These are phyloP conservation scores for Atopsyche davidsoni DNA, from an alignment of 1,140 invertebrate species.

Conservation along the genomic window DNA sequence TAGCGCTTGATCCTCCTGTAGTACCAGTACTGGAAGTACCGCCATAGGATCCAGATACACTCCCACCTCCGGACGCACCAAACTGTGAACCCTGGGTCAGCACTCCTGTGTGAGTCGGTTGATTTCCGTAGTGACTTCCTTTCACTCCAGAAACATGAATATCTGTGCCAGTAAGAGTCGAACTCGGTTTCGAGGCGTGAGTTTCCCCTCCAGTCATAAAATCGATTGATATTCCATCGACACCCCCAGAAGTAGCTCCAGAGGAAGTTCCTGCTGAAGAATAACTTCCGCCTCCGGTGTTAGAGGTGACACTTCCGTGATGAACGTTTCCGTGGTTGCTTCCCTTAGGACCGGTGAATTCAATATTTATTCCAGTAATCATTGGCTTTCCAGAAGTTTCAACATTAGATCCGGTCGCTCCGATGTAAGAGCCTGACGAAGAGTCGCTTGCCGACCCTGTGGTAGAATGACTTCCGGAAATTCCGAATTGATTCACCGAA, in stretches of 20 bases:
- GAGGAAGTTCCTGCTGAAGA: background rate
- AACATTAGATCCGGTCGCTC: background rate
- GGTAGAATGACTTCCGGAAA: no score
- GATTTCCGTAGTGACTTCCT: background rate
- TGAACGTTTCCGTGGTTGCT: background rate
- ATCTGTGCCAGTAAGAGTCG: background rate
- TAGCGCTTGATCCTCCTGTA: slow-evolving; percentile 6
- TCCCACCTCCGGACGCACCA: slow-evolving; percentile 3
- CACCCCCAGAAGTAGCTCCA: background rate
- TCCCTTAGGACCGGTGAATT: background rate
- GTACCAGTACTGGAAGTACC: slow-evolving; percentile 2
- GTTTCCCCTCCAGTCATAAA: background rate
- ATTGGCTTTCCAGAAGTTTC: background rate
- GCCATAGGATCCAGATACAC: slow-evolving; percentile 2
- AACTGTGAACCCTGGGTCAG: background rate
- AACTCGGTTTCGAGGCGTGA: background rate
- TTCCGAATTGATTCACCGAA: background rate
- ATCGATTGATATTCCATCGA: background rate
- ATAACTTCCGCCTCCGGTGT: background rate
- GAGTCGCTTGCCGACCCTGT: background rate
- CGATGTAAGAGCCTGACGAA: background rate
- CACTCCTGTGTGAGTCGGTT: background rate
- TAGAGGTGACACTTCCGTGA: background rate
- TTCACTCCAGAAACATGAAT: background rate
- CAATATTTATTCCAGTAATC: background rate